Base-by-base conservation (phyloP, 2,113 vertebrate species). In the Euleptes europaea region DNA sequence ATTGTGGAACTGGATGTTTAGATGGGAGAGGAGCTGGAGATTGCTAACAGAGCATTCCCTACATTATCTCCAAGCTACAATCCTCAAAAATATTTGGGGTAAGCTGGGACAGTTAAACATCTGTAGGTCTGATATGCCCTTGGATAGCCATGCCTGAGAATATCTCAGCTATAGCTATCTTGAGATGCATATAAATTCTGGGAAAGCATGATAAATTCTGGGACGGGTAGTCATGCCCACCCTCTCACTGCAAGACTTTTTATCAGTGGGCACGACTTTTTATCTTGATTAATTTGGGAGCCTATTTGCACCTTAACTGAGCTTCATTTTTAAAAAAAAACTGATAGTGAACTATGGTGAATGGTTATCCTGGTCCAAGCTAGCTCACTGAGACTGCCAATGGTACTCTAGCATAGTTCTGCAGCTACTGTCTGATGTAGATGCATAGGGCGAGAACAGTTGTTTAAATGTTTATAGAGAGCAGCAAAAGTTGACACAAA, bases 381-480 rank as follows among this genome's bases (percentile, higher is more conserved):
- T 71, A 78, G 66, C 74, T 72, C 28, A 84, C 12, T 88, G 49
- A 88, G 84, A 82, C 67, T 77, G 63, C 63, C 80, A 83, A 74
- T 81, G 84, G 84, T 88, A 73, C 4, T 83, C 47, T 63, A 9
- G 87, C 80, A 78, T 71, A 11, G 57, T 23, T 86, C 69, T 82
- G 69, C 42, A 86, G 88, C 84, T 69, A 84, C 42, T 90, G 49
- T 83, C 83, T 75, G 82, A 78, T 78, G 63, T 84, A 89, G 90
- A 89, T 91, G 88, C 79, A 88, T 87, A 91, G 92, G 78, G 93
- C 83, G 88, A 63, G 77, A 83, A 77, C 80, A 87, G 67, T 76
- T 87, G 72, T 86, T 85, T 57, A 73, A 88, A 86, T 35, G 49
- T 31, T 91, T 93, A 87, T 93, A 90, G 86, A 86, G 87, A 78